Conservation (phyloP, 1,140 invertebrate species). For the Halesus radiatus region DNA sequence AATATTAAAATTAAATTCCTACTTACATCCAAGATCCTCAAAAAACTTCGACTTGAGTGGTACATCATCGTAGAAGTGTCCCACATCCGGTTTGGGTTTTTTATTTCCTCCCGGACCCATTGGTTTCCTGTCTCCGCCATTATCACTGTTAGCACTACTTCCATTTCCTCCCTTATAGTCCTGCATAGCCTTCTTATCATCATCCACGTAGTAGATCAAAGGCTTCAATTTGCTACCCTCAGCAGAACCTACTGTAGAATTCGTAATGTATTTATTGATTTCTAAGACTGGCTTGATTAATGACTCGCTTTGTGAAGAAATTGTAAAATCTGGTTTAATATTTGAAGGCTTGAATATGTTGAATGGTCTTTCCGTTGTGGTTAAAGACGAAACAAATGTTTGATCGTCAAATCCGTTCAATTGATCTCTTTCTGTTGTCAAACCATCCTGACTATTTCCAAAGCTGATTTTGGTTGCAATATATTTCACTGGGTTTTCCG, state of each 20-base stretch:
- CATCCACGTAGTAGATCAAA: slow-evolving; percentile 30
- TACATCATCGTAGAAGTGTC: slow-evolving; percentile 55
- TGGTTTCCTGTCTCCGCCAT: slow-evolving; percentile 4
- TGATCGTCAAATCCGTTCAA: slow-evolving; percentile 37
- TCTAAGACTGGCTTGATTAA: neutral
- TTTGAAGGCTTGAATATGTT: too few relatives aligned
- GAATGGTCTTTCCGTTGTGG: too few relatives aligned
- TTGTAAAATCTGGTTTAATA: too few relatives aligned
- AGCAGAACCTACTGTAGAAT: neutral
- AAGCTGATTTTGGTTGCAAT: slow-evolving; percentile 6
- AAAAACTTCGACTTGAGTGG: slow-evolving; percentile 68
- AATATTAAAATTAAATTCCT: slow-evolving; percentile 39
- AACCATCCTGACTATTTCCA: neutral
- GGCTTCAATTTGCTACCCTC: slow-evolving; percentile 23
- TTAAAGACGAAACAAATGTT: neutral
- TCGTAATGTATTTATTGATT: neutral
- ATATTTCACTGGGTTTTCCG: slow-evolving; percentile 14
- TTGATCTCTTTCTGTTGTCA: neutral
- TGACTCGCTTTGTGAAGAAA: too few relatives aligned
- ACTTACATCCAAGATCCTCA: slow-evolving; percentile 73
- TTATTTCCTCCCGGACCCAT: neutral
- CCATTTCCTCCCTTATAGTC: neutral
- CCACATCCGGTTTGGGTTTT: slow-evolving; percentile 39
- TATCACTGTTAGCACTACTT: neutral
- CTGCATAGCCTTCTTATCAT: neutral